Evolutionary conservation across 64 coral and sea anemone genomes (phyloP), one percentile per base, ranked within the genome.

Genomic region (Catalaphyllia jardinei): DNA sequence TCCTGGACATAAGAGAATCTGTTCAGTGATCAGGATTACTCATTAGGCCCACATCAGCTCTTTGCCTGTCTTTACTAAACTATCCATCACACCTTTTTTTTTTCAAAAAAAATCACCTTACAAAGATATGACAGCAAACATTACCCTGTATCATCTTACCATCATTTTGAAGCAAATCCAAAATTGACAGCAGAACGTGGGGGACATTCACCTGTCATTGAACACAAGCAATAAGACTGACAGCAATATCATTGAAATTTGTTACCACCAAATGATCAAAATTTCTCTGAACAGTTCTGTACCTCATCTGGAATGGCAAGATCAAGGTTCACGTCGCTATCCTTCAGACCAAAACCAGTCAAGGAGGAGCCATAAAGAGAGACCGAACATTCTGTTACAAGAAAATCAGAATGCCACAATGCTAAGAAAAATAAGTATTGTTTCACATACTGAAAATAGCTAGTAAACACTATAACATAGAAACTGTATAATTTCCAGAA

Each of bases 301-400:
- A 96, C 92, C 73, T 93, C 88, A 12, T 93, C 87, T 62, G 86
- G 82, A 62, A 96, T 80, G 65, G 74, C 71, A 16, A 96, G 83
- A 72, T 96, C 95, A 60, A 96, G 80, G 33, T 96, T 96, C 4
- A 96, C 49, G 22, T 96, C 95, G 73, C 95, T 96, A 17, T 92
- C 80, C 83, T 96, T 96, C 73, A 96, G 65, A 52, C 95, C 95
- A 96, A 93, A 93, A 29, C 95, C 74, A 80, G 82, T 91, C 24
- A 86, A 80, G 54, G 95, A 96, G 20, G 95, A 96, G 18, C 95
- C 95, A 86, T 91, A 96, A 59, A 91, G 16, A 52, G 77, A 76
- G 12, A 96, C 86, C n/a, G 80, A 61, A 60, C 95, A 90, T 14
- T 91, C 95, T 96, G 51, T 64, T n/a, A 60, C 10, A 25, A 3